Percentiles rank a stretch among this genome's conserved stretches.
Evolutionary conservation across 2,797 vertebrate genomes (phyloP).

Genomic region (Luscinia luscinia): DNA sequence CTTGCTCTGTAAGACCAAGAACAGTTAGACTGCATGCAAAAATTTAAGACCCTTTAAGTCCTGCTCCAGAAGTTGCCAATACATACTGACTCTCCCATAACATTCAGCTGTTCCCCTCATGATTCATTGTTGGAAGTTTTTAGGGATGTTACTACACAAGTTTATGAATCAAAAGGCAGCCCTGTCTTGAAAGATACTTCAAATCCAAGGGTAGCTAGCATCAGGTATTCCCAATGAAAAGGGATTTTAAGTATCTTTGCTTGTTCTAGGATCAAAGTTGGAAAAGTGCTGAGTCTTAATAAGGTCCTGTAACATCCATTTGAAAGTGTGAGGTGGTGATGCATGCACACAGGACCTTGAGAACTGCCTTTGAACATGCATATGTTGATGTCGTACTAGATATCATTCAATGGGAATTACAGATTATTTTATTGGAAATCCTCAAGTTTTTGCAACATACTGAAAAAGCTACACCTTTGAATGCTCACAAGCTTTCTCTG

Average conservation of each 20-base stretch:
- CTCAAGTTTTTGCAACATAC: neutral
- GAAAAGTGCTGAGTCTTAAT: neutral
- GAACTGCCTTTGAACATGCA: neutral
- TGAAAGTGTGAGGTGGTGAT: neutral
- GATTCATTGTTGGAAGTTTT: neutral
- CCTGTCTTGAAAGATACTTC: neutral
- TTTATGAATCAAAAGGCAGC: neutral
- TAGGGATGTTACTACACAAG: neutral
- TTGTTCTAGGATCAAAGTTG: neutral
- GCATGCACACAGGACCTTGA: neutral
- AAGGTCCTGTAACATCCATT: neutral
- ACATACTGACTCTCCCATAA: neutral
- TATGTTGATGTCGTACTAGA: neutral
- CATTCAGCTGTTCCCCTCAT: neutral
- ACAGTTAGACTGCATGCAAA: neutral
- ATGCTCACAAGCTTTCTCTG: neutral
- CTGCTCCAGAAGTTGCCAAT: neutral
- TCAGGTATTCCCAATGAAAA: neutral
- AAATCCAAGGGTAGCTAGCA: neutral
- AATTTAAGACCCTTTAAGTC: neutral
- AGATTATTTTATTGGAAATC: neutral
- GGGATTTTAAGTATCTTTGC: neutral
- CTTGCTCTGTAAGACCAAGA: neutral
- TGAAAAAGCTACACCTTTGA: neutral
- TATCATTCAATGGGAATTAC: neutral